A percentile compares a stretch with the other conserved stretches of the same genome.
Conservation (phyloP, 2,797 vertebrate genomes). For the Thripadectes ignobilis region DNA sequence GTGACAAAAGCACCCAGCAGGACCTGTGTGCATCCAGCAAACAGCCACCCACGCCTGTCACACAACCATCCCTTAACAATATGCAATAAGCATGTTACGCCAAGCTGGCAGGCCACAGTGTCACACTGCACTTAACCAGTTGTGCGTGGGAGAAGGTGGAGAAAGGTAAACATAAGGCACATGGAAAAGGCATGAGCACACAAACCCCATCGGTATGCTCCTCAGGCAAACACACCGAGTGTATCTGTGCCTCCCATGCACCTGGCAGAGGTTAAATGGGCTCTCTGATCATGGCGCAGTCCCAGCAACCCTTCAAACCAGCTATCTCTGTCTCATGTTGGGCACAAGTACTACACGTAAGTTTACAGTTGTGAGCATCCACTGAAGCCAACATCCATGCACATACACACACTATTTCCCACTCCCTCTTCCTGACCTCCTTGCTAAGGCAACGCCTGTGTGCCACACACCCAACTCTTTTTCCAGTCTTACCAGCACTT, state of each 20-base stretch:
- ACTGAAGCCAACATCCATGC: background rate
- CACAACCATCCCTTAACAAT: background rate
- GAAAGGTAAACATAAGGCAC: background rate
- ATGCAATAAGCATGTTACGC: background rate
- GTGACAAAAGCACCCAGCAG: fast-evolving
- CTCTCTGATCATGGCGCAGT: background rate
- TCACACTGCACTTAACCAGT: background rate
- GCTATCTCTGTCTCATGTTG: background rate
- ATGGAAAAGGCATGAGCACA: background rate
- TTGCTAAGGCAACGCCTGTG: fast-evolving
- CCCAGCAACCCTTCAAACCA: background rate
- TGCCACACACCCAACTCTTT: background rate
- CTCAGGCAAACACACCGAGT: background rate
- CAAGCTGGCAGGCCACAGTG: background rate
- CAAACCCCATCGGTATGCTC: background rate
- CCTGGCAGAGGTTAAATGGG: background rate
- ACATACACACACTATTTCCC: background rate
- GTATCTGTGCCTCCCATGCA: background rate
- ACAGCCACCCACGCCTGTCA: background rate
- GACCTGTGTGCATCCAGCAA: background rate
- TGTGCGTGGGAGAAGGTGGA: background rate
- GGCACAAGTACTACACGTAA: background rate
- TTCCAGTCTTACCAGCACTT: background rate
- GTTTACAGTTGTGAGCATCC: background rate
- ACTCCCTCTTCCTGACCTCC: background rate